phyloP scores from a whole-genome alignment of 2,797 vertebrate species.

The Zonotrichia albicollis region DNA sequence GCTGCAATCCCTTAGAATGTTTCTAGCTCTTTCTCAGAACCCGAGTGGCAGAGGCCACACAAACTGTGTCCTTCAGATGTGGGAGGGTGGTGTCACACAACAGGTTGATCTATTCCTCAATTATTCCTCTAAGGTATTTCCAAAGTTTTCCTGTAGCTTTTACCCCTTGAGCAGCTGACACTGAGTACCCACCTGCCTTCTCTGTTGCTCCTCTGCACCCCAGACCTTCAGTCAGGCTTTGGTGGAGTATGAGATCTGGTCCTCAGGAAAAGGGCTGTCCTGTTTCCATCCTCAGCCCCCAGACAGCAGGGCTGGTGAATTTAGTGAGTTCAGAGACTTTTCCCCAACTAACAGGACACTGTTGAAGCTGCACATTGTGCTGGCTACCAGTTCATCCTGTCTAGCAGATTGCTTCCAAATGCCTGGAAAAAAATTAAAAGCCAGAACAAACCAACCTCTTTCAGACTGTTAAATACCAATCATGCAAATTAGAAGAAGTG shows the following conservation, averaged over 20 bases:
- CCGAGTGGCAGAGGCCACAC: neutral
- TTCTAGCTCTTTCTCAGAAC: neutral
- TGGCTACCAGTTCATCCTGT: neutral
- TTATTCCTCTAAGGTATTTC: neutral
- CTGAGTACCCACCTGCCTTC: neutral
- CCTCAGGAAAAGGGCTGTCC: neutral
- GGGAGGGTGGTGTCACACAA: neutral
- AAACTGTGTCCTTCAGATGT: neutral
- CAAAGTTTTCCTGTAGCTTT: neutral
- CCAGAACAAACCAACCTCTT: neutral
- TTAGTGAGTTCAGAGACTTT: neutral
- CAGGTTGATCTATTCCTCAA: neutral
- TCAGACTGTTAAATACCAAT: neutral
- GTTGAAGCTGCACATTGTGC: neutral
- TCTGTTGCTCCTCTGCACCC: neutral
- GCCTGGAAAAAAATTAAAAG: neutral
- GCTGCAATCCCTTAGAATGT: neutral
- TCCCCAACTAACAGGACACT: neutral
- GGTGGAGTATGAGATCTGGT: neutral
- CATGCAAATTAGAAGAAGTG: neutral
- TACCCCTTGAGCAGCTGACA: accelerated
- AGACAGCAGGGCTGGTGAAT: neutral
- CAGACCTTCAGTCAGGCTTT: neutral
- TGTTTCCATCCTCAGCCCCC: neutral
- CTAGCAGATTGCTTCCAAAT: slow-evolving; percentile 7